phyloP scores from a whole-genome alignment of 2,888 invertebrate genomes.

The Argyresthia albistria region DNA sequence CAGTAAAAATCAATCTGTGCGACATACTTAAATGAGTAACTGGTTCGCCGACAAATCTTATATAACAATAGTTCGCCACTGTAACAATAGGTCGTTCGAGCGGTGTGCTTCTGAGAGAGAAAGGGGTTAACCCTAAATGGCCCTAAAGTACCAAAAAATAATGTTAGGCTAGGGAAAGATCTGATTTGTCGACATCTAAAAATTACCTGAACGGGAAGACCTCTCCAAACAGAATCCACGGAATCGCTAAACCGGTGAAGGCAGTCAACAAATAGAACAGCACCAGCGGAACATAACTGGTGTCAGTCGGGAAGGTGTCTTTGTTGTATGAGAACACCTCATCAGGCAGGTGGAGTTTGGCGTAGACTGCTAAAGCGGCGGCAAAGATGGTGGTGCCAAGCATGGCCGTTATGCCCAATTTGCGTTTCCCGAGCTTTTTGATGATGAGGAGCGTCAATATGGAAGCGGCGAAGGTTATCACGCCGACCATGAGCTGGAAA shows the following conservation, averaged over 20 bases:
- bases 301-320: conserved; percentile 41
- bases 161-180: too few relatives aligned
- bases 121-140: too few relatives aligned
- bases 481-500: conserved; percentile 57
- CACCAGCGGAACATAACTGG: conserved; percentile 45
- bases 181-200: neutral
- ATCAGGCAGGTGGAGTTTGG: conserved; percentile 32
- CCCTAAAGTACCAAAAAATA: too few relatives aligned
- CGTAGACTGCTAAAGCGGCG: conserved; percentile 54
- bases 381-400: conserved; percentile 46
- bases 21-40: too few relatives aligned
- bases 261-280: conserved; percentile 48
- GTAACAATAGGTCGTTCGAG: too few relatives aligned
- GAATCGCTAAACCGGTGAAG: conserved; percentile 52
- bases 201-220: conserved; percentile 70
- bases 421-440: conserved; percentile 58
- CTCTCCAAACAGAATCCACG: conserved; percentile 72
- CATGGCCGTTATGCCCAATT: conserved; percentile 52
- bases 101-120: too few relatives aligned
- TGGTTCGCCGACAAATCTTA: too few relatives aligned
- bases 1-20: too few relatives aligned
- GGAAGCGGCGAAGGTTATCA: conserved; percentile 52
- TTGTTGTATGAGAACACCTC: conserved; percentile 55
- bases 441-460: conserved; percentile 47
- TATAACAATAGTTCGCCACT: too few relatives aligned